Evolutionary conservation across 2,797 vertebrate genomes (phyloP), one percentile per base, ranked within the genome.

Genomic region (Crenichthys baileyi): DNA sequence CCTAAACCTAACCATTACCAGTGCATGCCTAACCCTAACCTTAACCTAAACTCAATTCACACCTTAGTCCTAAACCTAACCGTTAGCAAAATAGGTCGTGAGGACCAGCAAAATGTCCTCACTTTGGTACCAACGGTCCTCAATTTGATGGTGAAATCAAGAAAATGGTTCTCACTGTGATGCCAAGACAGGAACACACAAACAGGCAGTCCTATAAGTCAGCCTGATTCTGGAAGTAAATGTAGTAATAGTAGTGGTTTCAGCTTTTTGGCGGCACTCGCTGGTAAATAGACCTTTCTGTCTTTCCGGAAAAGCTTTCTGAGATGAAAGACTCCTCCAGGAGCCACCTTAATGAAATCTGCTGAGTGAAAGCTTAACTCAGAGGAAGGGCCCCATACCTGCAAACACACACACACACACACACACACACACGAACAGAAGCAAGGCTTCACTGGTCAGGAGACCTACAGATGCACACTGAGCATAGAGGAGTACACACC

Each of bases 261-360:
- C 84, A 86, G 85, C 75, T 75, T 89, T 83, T 88, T 79, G 85
- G 85, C 61, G 7, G 80, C 26, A 81, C 89, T 93, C 87, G 80
- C 89, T 88, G 88, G 91, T 92, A 94, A 95, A 92, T 87, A 91
- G 92, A 80, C 77, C 84, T 61, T 87, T 91, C 82, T 89, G 90
- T 91, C 86, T 83, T 90, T 92, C 92, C 88, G 94, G 94, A 95
- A 94, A 87, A 85, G 87, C 85, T n/a, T 90, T 70, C 5, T 5
- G 77, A 95, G 94, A 95, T 96, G 95, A 96, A 95, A 96, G 95
- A 87, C 73, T 91, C 91, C 85, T 92, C 29, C 73, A 94, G 92
- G 91, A 94, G 90, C 89, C 84, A 79, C 80, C 65, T 94, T 95
- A 96, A 95, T 96, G 94, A 96, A 95, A 95, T 93, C 90, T 95